phyloP scores from a whole-genome alignment of 2,797 vertebrate genomes.

The Hipposideros larvatus region DNA sequence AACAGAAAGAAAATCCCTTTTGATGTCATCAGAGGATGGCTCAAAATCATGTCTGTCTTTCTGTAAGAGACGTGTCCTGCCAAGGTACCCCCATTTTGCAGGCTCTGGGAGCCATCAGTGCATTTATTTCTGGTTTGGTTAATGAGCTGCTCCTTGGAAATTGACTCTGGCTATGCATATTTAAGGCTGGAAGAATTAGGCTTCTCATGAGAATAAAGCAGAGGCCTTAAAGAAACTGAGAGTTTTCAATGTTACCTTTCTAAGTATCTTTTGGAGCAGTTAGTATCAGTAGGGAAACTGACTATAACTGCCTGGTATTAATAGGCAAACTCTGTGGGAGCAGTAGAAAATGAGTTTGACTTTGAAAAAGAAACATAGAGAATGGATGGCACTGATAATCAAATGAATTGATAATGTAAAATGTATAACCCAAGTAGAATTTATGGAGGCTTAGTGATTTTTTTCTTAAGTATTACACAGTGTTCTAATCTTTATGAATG shows the following conservation, averaged over 20 bases:
- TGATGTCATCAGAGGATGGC: not conserved
- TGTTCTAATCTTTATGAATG: not conserved
- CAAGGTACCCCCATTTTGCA: not conserved
- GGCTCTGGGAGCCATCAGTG: not conserved
- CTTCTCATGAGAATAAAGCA: not conserved
- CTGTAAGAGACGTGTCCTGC: not conserved
- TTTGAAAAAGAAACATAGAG: slow-evolving; percentile 10
- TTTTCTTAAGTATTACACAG: not conserved
- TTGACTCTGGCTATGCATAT: not conserved
- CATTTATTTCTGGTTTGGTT: not conserved
- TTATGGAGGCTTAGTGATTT: not conserved
- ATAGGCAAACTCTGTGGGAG: not conserved
- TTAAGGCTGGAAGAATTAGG: not conserved
- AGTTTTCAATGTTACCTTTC: not conserved
- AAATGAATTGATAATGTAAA: not conserved
- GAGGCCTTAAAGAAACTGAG: not conserved
- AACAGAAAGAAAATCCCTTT: not conserved
- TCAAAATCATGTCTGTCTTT: not conserved
- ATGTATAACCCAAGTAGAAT: not conserved
- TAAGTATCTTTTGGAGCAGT: not conserved
- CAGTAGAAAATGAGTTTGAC: not conserved
- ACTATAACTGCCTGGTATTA: not conserved
- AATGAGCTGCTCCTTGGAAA: not conserved
- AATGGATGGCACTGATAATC: not conserved
- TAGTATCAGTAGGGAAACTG: not conserved